Conservation (phyloP, 2,113 vertebrate genomes). For the Myocastor coypus region DNA sequence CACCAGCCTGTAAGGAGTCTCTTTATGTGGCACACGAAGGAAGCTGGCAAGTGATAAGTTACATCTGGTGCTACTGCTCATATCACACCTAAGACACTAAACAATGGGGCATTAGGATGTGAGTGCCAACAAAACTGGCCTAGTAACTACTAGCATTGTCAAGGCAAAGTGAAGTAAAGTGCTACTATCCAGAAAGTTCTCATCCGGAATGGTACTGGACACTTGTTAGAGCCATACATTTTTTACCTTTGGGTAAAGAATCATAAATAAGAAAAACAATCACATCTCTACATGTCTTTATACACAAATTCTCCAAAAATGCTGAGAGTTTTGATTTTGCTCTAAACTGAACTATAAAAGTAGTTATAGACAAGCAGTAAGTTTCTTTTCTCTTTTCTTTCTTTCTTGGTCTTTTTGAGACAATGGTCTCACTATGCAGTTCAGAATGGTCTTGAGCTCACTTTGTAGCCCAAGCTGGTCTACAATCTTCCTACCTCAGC, state of each 20-base stretch:
- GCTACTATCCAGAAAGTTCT: neutral
- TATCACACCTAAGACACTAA: neutral
- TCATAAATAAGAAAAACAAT: neutral
- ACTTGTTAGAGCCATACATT: neutral
- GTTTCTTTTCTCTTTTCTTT: too few relatives aligned
- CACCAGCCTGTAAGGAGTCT: neutral
- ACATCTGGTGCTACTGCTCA: neutral
- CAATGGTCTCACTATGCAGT: too few relatives aligned
- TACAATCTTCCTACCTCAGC: too few relatives aligned
- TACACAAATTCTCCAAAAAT: neutral
- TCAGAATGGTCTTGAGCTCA: too few relatives aligned
- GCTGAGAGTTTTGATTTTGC: neutral
- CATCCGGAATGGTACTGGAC: neutral
- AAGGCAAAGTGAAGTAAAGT: neutral
- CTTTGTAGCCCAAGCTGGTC: too few relatives aligned
- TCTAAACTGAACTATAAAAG: slow-evolving; percentile 33
- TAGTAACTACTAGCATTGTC: neutral
- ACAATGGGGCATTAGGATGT: neutral
- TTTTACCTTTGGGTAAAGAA: neutral
- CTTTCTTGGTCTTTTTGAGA: too few relatives aligned
- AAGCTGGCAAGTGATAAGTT: neutral
- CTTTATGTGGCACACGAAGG: neutral
- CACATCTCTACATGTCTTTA: neutral
- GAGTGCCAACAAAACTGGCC: neutral
- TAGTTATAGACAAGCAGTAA: neutral